Evolutionary conservation across 2,888 invertebrate species (phyloP).

Genomic region (Lasiommata megera): DNA sequence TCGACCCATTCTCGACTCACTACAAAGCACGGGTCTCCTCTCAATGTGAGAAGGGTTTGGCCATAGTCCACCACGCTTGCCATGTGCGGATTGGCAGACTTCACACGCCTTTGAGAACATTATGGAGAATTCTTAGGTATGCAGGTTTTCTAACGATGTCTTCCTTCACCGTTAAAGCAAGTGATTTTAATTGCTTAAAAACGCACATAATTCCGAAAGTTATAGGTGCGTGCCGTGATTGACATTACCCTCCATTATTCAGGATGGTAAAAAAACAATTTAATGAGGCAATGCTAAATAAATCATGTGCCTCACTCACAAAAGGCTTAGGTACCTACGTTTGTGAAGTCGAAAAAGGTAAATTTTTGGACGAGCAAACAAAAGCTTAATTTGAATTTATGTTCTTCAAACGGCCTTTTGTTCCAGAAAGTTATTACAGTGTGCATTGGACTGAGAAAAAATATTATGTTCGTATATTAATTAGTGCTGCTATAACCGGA

Average conservation of each 20-base stretch:
- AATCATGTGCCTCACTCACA: constrained; percentile 28
- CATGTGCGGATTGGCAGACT: no score
- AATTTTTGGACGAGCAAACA: constrained; percentile 23
- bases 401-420: constrained; percentile 29
- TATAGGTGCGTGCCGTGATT: no score
- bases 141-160: no score
- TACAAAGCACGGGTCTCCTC: no score
- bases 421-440: constrained; percentile 26
- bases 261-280: constrained; percentile 11
- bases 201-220: no score
- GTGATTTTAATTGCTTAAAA: no score
- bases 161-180: no score
- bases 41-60: no score
- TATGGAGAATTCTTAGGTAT: no score
- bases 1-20: no score
- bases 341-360: constrained; percentile 18
- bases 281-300: constrained; percentile 31
- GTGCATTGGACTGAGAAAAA: constrained; percentile 32
- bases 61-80: no score
- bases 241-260: not conserved
- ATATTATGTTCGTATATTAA: constrained; percentile 47
- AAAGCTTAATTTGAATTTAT: constrained; percentile 34
- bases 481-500: constrained; percentile 48
- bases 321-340: constrained; percentile 18
- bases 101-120: no score